These are phyloP conservation scores for Sander vitreus DNA, from an alignment of 2,113 vertebrate species.

Conservation along the genomic window DNA sequence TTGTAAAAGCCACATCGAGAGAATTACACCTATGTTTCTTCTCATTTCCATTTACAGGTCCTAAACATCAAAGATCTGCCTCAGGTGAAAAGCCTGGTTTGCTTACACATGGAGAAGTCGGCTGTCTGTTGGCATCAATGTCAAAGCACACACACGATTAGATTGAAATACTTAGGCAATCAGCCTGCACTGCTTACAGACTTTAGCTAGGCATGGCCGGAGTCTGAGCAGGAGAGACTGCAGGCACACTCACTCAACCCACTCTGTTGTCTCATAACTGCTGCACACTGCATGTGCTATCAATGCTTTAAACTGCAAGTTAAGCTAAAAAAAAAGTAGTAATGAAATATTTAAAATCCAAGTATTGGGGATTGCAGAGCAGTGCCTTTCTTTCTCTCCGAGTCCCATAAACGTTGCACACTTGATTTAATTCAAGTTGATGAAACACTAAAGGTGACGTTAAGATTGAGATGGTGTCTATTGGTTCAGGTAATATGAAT, in stretches of 20 bases:
- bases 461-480: background rate
- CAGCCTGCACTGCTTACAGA: constrained; percentile 66
- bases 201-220: constrained; percentile 65
- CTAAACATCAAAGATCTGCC: constrained; percentile 74
- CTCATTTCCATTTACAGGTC: constrained; percentile 64
- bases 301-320: constrained; percentile 70
- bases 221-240: constrained; percentile 71
- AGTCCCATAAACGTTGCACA: constrained; percentile 9
- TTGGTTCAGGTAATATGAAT: constrained; percentile 15
- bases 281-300: constrained; percentile 59
- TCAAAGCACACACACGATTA: constrained; percentile 64
- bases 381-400: constrained; percentile 37
- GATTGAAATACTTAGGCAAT: constrained; percentile 74
- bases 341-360: constrained; percentile 77
- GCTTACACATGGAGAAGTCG: constrained; percentile 73
- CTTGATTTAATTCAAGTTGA: constrained; percentile 19
- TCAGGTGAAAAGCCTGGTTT: constrained; percentile 67
- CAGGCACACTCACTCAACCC: constrained; percentile 56
- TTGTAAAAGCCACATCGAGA: constrained; percentile 62
- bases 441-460: background rate
- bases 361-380: constrained; percentile 52
- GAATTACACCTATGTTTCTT: constrained; percentile 46
- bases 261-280: constrained; percentile 69
- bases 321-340: constrained; percentile 70
- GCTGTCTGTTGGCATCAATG: constrained; percentile 76